phyloP scores from a whole-genome alignment of 1,140 invertebrate genomes.

The Scaptomyza graminum region DNA sequence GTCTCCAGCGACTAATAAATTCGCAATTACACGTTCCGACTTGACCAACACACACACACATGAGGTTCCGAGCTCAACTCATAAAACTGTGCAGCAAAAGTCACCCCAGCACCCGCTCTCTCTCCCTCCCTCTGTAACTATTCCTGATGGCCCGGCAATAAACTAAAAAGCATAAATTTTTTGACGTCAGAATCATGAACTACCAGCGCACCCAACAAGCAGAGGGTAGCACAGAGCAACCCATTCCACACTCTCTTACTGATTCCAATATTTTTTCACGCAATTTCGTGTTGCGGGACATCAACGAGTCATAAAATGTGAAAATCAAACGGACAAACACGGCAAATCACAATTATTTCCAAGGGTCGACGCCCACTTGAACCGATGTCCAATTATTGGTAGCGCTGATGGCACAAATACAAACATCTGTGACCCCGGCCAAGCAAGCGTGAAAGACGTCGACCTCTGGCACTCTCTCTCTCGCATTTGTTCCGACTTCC shows the following conservation, averaged over 20 bases:
- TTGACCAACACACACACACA: slow-evolving; percentile 47
- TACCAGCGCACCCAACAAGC: slow-evolving; percentile 6
- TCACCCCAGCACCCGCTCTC: slow-evolving; percentile 5
- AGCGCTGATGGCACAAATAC: slow-evolving; percentile 64
- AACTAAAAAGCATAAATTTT: slow-evolving; percentile 81
- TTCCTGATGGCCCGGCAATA: slow-evolving; percentile 48
- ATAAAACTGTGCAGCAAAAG: slow-evolving; percentile 54
- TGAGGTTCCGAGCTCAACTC: slow-evolving; percentile 50
- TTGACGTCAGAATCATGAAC: slow-evolving; percentile 64
- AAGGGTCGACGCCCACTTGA: slow-evolving; percentile 39
- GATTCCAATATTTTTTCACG: slow-evolving; percentile 37
- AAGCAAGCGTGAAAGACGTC: slow-evolving; percentile 55
- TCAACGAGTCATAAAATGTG: slow-evolving; percentile 31
- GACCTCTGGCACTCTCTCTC: slow-evolving; percentile 21
- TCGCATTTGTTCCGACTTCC: slow-evolving; percentile 31
- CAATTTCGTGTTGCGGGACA: slow-evolving; percentile 33
- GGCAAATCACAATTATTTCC: slow-evolving; percentile 67
- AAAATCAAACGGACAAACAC: slow-evolving; percentile 75
- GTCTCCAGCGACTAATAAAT: slow-evolving; percentile 79
- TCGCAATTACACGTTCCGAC: slow-evolving; percentile 73
- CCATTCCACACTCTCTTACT: background rate
- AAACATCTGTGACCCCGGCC: slow-evolving; percentile 72
- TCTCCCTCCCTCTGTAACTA: background rate
- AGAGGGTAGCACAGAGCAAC: background rate
- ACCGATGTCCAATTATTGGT: slow-evolving; percentile 68